phyloP scores from a whole-genome alignment of 2,113 vertebrate genomes.

The Raja brachyura region DNA sequence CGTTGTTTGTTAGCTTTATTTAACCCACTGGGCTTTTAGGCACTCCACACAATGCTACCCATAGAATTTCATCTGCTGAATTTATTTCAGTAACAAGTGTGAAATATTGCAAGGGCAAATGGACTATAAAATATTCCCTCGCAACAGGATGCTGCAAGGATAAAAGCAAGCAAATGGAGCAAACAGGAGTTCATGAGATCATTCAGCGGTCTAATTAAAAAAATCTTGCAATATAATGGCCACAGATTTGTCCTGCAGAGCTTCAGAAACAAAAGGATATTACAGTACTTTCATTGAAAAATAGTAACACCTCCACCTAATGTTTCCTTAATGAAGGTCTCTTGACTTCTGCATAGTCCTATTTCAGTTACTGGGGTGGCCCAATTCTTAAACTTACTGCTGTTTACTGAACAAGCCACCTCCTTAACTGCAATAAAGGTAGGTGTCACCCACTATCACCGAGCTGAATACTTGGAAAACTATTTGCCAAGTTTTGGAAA shows the following conservation, averaged over 20 bases:
- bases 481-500: no score
- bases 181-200: background rate
- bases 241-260: background rate
- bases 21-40: background rate
- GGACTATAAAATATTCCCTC: background rate
- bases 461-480: no score
- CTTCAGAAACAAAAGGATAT: background rate
- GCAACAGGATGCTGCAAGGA: background rate
- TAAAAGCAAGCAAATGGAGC: background rate
- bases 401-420: conserved; percentile 45
- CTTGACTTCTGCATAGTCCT: conserved; percentile 78
- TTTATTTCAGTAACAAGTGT: background rate
- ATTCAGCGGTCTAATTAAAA: background rate
- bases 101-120: background rate
- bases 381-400: conserved; percentile 54
- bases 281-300: background rate
- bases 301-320: conserved; percentile 46
- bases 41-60: background rate
- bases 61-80: background rate
- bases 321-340: conserved; percentile 67
- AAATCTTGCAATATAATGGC: background rate
- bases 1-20: background rate
- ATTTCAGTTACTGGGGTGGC: conserved; percentile 58
- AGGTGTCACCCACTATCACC: background rate
- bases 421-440: background rate